Conservation (phyloP, 2,113 vertebrate species). For the Pantherophis guttatus region DNA sequence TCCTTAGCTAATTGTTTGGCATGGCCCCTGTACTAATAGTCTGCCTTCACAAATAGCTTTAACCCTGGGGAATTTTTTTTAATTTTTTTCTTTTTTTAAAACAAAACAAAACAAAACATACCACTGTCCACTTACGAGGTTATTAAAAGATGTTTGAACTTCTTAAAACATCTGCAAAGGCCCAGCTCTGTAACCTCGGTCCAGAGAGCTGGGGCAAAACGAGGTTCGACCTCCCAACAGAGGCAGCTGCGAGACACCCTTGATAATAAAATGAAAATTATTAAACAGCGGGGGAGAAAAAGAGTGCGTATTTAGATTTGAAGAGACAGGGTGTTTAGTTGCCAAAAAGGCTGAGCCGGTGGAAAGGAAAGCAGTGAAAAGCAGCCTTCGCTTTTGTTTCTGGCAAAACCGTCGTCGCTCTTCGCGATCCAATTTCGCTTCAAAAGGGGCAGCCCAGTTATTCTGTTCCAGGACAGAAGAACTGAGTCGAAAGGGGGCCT, state of each 20-base stretch:
- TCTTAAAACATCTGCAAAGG: not conserved
- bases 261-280: not conserved
- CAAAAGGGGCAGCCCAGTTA: not conserved
- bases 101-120: not conserved
- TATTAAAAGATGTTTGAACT: constrained; percentile 34
- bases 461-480: not conserved
- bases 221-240: not conserved
- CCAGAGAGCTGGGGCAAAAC: not conserved
- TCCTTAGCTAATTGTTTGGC: constrained; percentile 4
- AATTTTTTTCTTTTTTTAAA: not conserved
- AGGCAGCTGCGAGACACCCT: not conserved
- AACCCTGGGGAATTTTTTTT: not conserved
- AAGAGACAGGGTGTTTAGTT: not conserved
- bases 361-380: not conserved
- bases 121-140: not conserved
- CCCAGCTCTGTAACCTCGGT: not conserved
- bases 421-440: not conserved
- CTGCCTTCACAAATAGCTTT: not conserved
- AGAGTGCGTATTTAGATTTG: not conserved
- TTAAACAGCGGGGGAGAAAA: not conserved
- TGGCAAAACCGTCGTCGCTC: not conserved
- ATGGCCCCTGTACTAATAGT: not conserved
- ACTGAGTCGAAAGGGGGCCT: not conserved
- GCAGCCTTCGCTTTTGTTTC: not conserved
- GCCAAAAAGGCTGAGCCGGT: not conserved